Conservation (phyloP, 2,113 vertebrate species). For the Crotophaga sulcirostris region DNA sequence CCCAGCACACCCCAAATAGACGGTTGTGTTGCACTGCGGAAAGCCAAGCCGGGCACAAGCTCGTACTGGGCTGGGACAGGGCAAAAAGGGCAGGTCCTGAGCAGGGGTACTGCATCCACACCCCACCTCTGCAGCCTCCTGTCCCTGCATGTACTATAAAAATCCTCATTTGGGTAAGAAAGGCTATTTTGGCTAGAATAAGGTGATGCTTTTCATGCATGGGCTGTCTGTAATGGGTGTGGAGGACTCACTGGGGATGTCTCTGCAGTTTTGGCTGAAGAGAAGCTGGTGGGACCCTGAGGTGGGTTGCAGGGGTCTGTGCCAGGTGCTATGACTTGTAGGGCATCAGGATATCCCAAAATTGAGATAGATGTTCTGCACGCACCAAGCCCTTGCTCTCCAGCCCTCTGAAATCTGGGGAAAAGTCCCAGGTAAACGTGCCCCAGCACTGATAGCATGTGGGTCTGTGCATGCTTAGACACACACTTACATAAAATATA, state of each 20-base stretch:
- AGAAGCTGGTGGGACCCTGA: fast-evolving
- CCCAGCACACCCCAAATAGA: background rate
- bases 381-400: background rate
- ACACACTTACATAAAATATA: background rate
- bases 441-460: fast-evolving
- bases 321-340: fast-evolving
- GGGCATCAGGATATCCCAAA: background rate
- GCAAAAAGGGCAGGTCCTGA: background rate
- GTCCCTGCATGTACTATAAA: fast-evolving
- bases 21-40: fast-evolving
- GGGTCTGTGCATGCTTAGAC: background rate
- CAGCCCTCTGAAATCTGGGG: background rate
- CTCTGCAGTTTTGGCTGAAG: background rate
- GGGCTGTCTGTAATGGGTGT: background rate
- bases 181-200: background rate
- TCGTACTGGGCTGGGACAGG: fast-evolving
- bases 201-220: fast-evolving
- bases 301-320: background rate
- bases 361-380: background rate
- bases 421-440: fast-evolving
- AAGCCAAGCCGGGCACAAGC: background rate
- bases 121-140: background rate
- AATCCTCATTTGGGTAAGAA: background rate
- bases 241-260: background rate
- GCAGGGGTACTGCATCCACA: background rate